Conservation (phyloP, 2,888 invertebrate genomes). For the Netelia virgata region DNA sequence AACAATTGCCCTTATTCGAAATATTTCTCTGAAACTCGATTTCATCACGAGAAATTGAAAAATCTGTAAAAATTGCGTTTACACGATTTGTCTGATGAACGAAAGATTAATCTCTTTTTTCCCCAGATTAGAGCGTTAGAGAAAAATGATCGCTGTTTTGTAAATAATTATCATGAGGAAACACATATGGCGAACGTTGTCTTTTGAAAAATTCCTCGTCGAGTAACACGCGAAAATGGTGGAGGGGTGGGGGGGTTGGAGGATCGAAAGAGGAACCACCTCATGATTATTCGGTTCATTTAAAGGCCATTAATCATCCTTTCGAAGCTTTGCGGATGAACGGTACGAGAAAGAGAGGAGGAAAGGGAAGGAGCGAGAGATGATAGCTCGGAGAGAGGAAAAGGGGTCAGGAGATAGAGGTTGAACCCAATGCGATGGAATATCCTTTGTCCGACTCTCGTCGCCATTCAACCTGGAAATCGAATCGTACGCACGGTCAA, state of each 20-base stretch:
- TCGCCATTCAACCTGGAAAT: slow-evolving; percentile 67
- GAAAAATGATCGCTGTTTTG: slow-evolving; percentile 13
- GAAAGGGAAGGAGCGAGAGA: slow-evolving; percentile 30
- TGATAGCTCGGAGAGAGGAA: slow-evolving; percentile 12
- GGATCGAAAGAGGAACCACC: slow-evolving; percentile 9
- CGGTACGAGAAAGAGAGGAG: slow-evolving; percentile 13
- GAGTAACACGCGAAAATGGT: too few relatives aligned
- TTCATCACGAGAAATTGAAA: too few relatives aligned
- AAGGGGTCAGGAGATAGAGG: slow-evolving; percentile 58
- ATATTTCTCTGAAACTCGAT: too few relatives aligned
- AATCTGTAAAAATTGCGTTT: too few relatives aligned
- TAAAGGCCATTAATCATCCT: slow-evolving; percentile 75
- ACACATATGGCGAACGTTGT: slow-evolving; percentile 1
- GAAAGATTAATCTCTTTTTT: too few relatives aligned
- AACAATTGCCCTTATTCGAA: too few relatives aligned
- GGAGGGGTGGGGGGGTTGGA: neutral
- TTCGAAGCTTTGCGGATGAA: slow-evolving; percentile 51
- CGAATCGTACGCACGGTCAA: slow-evolving; percentile 71
- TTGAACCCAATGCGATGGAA: slow-evolving; percentile 62
- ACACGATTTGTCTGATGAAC: too few relatives aligned
- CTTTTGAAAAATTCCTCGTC: slow-evolving; percentile 3
- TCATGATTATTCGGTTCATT: slow-evolving; percentile 76
- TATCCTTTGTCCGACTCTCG: slow-evolving; percentile 70
- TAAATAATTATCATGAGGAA: slow-evolving; percentile 25
- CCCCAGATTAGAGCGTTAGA: neutral